A percentile compares a stretch with the other conserved stretches of the same genome.
Conservation (phyloP, 1,140 invertebrate genomes). For the Anastrepha ludens region DNA sequence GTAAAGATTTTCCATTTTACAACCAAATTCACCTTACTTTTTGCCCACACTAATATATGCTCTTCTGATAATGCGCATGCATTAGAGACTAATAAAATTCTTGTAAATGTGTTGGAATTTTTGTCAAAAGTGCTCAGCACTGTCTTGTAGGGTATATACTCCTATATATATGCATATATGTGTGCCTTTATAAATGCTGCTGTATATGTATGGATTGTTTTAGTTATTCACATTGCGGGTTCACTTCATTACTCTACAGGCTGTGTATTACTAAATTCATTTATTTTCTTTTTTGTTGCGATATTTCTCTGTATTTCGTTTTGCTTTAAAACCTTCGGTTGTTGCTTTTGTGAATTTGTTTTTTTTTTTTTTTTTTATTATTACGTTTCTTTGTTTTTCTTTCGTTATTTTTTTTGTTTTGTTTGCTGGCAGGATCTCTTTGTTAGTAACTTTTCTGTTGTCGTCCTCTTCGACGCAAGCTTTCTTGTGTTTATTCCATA, state of each 20-base stretch:
- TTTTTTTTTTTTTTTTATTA: conserved; percentile 59
- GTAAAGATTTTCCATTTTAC: no score
- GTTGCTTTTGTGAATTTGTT: conserved; percentile 42
- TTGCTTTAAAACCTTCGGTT: conserved; percentile 11
- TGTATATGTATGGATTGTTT: conserved; percentile 16
- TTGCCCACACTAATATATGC: no score
- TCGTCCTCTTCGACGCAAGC: conserved; percentile 35
- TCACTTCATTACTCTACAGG: background rate
- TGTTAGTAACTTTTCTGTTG: conserved; percentile 69
- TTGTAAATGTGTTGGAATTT: no score
- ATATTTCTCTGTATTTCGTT: background rate
- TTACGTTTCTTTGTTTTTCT: conserved; percentile 1
- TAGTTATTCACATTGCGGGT: background rate
- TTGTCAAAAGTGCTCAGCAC: no score
- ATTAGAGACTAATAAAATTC: no score
- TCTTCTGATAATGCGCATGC: no score
- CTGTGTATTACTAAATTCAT: background rate
- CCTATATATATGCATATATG: no score
- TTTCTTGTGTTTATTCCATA: background rate
- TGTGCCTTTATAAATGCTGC: conserved; percentile 2
- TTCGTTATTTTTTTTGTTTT: conserved; percentile 63
- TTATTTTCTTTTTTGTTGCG: background rate
- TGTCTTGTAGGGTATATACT: no score
- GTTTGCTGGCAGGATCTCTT: conserved; percentile 72
- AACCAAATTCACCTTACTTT: no score